Base-by-base conservation (phyloP, 2,888 invertebrate species). In the Vannuccia rotundouncinata region DNA sequence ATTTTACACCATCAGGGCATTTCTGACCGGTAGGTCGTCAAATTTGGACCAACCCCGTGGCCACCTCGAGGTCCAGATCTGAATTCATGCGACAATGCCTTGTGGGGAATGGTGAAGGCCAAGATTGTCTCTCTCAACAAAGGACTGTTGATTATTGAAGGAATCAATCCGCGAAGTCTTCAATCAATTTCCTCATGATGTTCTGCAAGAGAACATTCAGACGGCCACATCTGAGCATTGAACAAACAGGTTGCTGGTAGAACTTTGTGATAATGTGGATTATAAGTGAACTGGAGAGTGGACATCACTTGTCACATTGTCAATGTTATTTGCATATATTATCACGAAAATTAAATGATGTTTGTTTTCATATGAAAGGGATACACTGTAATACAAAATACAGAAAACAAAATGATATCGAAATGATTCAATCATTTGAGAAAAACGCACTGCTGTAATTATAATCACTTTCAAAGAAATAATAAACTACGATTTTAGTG, bases 81-180 rank as follows among this genome's bases (percentile, higher is more conserved):
- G 17, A 45, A 5, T 45, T 45, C 45, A 45, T 45, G 45, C 45
- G 17, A 45, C 5, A 45, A 66, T 66, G 22, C 66, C 5, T 66
- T 66, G 66, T 22, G 66, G 66, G 66, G 10, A 5, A 66, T 66
- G 25, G 66, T 66, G 10, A 66, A 22, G 10, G 2, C 66, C 66
- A 66, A 66, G 5, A 22, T 66, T 66, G 5, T 66, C 66, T 66
- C 66, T 27, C 66, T 66, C 66, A 66, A 66, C 13, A 13, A 5
- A 66, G 5, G 5, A 22, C 5, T 22, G 22, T 5, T 66, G 5
- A 13, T 5, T 22, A 66, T 22, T 66, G 66, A 66, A 66, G 66
- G 66, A 66, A 66, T 66, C 25, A 66, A 66, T 66, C 66, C 66
- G 66, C 66, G 66, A 66, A 66, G 66, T 66, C 66, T 66, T 66